Percentiles rank a stretch among this genome's conserved stretches.
Conservation (phyloP, 1,140 invertebrate genomes). For the Catajapyx aquilonaris region DNA sequence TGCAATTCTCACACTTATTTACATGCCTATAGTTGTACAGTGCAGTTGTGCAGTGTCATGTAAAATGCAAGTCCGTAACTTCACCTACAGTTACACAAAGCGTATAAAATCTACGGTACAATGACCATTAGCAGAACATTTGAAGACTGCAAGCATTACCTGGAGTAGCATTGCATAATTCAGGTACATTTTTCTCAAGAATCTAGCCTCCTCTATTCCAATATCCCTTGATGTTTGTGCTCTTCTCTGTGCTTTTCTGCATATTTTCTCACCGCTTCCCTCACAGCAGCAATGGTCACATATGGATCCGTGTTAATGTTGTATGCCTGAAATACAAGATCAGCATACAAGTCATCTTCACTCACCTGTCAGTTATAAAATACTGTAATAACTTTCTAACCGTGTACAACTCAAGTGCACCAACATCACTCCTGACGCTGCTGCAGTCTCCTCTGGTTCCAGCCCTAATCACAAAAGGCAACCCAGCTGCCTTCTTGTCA, state of each 20-base stretch:
- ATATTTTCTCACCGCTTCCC: conserved; percentile 1
- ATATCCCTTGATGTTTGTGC: background rate
- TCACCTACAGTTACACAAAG: too few species aligned
- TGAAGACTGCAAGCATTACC: too few species aligned
- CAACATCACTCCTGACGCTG: conserved; percentile 15
- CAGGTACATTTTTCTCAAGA: too few species aligned
- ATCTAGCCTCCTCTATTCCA: too few species aligned
- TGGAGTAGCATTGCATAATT: too few species aligned
- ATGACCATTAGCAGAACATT: too few species aligned
- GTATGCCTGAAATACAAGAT: conserved; percentile 3
- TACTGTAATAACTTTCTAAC: conserved; percentile 9
- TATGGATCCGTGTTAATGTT: conserved; percentile 9
- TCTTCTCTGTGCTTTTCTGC: background rate
- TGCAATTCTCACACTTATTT: too few species aligned
- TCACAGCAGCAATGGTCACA: conserved; percentile 3
- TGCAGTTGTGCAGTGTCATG: too few species aligned
- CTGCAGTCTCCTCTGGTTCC: conserved; percentile 16
- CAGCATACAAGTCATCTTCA: background rate
- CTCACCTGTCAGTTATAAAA: background rate
- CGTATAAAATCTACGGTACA: too few species aligned
- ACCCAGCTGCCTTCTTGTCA: conserved; percentile 2
- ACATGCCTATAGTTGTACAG: too few species aligned
- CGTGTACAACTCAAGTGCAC: conserved; percentile 16
- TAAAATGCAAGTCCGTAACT: too few species aligned
- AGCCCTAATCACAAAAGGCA: conserved; percentile 14